Evolutionary conservation across 2,888 invertebrate genomes (phyloP).

Genomic region (Ophonus ardosiacus): DNA sequence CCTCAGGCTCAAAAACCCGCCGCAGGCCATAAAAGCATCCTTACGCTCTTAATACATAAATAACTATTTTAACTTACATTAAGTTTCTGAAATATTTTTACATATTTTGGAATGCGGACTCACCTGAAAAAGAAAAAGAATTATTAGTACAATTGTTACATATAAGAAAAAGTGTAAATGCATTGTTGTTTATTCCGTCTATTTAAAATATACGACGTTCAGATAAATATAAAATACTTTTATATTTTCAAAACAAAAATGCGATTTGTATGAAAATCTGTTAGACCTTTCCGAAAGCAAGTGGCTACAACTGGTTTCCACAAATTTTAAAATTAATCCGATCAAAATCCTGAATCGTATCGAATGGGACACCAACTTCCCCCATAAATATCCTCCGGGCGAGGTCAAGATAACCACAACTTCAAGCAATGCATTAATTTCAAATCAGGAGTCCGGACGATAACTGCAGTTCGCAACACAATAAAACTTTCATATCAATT

Average conservation of each 20-base stretch:
- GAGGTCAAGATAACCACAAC: slow-evolving; percentile 22
- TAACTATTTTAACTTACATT: neutral
- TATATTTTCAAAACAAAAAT: no score
- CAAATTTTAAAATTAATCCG: slow-evolving; percentile 24
- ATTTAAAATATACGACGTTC: no score
- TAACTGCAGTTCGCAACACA: slow-evolving; percentile 49
- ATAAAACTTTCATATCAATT: slow-evolving; percentile 52
- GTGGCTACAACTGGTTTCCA: neutral
- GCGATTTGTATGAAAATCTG: neutral
- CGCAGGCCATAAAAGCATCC: no score
- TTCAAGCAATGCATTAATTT: slow-evolving; percentile 37
- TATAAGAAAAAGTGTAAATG: no score
- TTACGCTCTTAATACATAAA: no score
- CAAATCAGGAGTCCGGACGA: slow-evolving; percentile 36
- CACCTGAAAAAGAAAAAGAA: neutral
- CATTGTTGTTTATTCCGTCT: no score
- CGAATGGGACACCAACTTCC: slow-evolving; percentile 1
- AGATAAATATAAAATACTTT: no score
- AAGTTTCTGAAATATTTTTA: neutral
- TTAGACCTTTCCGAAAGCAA: neutral
- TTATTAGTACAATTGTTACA: neutral
- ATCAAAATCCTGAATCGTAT: neutral
- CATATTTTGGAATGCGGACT: neutral
- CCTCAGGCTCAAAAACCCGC: no score
- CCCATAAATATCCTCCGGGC: slow-evolving; percentile 3